phyloP scores from a whole-genome alignment of 2,888 invertebrate species.

The Halictus quadricinctus region DNA sequence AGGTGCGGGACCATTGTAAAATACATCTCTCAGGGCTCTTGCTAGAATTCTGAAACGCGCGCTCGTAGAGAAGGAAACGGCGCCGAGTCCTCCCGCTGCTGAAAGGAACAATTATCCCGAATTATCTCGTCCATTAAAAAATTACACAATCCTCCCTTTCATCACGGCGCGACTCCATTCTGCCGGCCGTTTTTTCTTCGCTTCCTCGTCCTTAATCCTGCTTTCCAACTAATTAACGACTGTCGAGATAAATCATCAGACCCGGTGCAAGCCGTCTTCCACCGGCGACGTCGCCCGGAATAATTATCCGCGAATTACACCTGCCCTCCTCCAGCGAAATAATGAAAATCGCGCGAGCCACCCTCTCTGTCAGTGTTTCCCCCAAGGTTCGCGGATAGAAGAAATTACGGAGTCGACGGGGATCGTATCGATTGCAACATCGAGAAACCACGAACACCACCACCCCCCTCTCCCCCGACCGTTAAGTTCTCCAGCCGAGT shows the following conservation, averaged over 20 bases:
- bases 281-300: not conserved
- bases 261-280: not conserved
- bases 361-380: not conserved
- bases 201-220: conserved; percentile 8
- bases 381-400: not conserved
- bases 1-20: conserved; percentile 17
- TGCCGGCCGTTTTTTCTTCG: not conserved
- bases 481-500: conserved; percentile 23
- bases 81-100: not conserved
- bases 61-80: not conserved
- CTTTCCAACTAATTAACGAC: conserved; percentile 35
- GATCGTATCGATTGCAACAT: conserved; percentile 11
- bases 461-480: not conserved
- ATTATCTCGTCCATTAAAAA: conserved; percentile 42
- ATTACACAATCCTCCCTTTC: conserved; percentile 34
- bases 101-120: conserved; percentile 42
- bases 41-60: conserved; percentile 5
- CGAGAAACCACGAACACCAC: not conserved
- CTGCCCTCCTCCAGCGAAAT: not conserved
- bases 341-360: not conserved
- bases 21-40: conserved; percentile 2
- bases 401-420: not conserved
- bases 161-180: not conserved
- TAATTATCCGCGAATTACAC: conserved; percentile 25
- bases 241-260: conserved; percentile 14